Base-by-base conservation (phyloP, 2,797 vertebrate species). In the Myotis findleyi region DNA sequence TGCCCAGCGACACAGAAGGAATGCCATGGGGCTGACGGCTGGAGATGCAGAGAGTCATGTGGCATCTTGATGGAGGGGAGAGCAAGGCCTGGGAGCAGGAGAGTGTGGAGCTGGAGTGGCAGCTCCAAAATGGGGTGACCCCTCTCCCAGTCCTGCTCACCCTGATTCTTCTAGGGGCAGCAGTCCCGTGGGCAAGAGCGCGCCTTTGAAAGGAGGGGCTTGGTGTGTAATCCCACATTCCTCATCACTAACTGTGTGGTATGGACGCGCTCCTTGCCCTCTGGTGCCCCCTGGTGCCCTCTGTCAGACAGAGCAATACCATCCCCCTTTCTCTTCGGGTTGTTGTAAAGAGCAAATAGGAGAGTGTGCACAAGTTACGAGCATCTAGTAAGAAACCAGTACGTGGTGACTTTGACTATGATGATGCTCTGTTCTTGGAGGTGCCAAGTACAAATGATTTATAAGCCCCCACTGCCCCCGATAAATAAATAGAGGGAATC, bases 321-420 rank as follows among this genome's bases (percentile, higher is more conserved):
- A 3, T 27, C 2, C 6, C 13, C 36, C 2, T n/a, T 14, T 73
- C 38, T 44, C 41, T 44, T 9, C 5, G 2, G 4, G 23, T 2
- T 76, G 62, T 25, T 53, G 30, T 27, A 68, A 71, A 53, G 55
- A 77, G 33, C 6, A n/a, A 71, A n/a, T 6, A 59, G 30, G 53
- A 73, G 10, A 33, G 7, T 4, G 14, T 49, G 6, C 23, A 68
- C 3, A 21, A 41, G 27, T n/a, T n/a, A 41, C 55, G 7, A 55
- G 69, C 33, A 68, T 36, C 38, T 41, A 27, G 36, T 23, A 33
- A 92, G 64, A 73, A 30, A 55, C 62, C 20, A 44, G 27, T 13
- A 38, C n/a, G 1, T 3, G 7, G 33, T 6, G 33, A 27, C 18
- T 30, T 55, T 68, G 30, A 51, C 25, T 17, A 27, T 14, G 71